Evolutionary conservation across 2,888 invertebrate species (phyloP), one percentile per base, ranked within the genome.

Genomic region (Cephalotes varians): DNA sequence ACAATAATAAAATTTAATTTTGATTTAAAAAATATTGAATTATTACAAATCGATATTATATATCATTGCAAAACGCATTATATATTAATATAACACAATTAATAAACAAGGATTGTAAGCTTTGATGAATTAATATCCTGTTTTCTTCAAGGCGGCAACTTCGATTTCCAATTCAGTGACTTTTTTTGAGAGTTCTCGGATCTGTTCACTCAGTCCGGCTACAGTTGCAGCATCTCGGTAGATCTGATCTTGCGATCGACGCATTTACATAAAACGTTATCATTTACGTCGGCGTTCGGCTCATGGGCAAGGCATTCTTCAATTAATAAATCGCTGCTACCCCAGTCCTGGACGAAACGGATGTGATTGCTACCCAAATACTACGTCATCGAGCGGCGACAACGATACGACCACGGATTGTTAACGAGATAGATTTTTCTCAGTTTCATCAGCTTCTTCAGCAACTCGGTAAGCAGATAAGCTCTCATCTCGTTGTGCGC

Each of bases 251-350:
- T 85, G 7, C 83, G 73, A 60, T 88, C 81, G 5, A 86, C 87
- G 47, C 89, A 89, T 56, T 77, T 65, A 0, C 54, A 21, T 2
- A 87, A 56, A 18, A 67, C 47, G 1, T 7, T 47, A 49, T 88
- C 89, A n/a, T 82, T n/a, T 0, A 34, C n/a, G 3, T 84, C 34
- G 0, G 87, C 83, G 2, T 73, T 72, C 0, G 60, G 60, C 31
- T 87, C 87, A 62, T 89, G 89, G 10, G 85, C 87, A 7, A 87
- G 10, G n/a, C 89, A 89, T 9, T 89, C 89, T 28, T 86, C 89
- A 56, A 89, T 82, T 67, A 84, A 18, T 1, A 85, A 25, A 62
- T 89, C 87, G 4, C 69, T 74, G 56, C 79, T 37, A 7, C 80
- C 77, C 87, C 89, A 89, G 21, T 86, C 83, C 21, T 34, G 83